phyloP scores from a whole-genome alignment of 2,797 vertebrate species.

The Protonibea diacanthus region DNA sequence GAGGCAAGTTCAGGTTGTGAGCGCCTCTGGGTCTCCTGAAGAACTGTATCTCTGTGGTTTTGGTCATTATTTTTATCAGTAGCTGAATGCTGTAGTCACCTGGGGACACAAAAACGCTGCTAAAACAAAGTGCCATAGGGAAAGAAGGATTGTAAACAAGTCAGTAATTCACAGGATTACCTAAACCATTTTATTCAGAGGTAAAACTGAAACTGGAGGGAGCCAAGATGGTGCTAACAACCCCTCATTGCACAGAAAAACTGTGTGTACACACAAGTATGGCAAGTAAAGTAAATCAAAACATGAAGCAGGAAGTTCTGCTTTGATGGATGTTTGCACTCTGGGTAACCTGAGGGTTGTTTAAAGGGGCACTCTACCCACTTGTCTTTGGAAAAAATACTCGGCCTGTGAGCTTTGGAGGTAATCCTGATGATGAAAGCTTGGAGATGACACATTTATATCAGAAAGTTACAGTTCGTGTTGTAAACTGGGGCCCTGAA shows the following conservation, averaged over 20 bases:
- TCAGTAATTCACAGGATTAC: not conserved
- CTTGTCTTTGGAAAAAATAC: not conserved
- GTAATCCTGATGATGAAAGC: not conserved
- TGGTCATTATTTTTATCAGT: not conserved
- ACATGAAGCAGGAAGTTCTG: not conserved
- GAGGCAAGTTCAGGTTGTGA: not conserved
- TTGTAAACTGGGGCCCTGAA: not conserved
- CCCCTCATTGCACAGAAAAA: not conserved
- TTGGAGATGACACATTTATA: not conserved
- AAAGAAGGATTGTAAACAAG: not conserved
- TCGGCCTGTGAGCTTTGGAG: not conserved
- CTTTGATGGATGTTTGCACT: not conserved
- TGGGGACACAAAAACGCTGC: not conserved
- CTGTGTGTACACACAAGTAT: not conserved
- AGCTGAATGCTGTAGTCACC: not conserved
- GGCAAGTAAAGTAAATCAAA: not conserved
- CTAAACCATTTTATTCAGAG: not conserved
- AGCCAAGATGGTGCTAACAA: not conserved
- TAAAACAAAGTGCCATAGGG: not conserved
- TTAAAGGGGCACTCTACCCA: not conserved
- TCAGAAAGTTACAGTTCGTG: not conserved
- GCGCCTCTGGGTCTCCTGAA: not conserved
- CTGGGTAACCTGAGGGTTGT: not conserved
- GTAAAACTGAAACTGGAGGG: not conserved
- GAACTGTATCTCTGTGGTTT: not conserved